These are phyloP conservation scores for Plemyria rubiginata DNA, from an alignment of 2,888 invertebrate species.

Conservation along the genomic window DNA sequence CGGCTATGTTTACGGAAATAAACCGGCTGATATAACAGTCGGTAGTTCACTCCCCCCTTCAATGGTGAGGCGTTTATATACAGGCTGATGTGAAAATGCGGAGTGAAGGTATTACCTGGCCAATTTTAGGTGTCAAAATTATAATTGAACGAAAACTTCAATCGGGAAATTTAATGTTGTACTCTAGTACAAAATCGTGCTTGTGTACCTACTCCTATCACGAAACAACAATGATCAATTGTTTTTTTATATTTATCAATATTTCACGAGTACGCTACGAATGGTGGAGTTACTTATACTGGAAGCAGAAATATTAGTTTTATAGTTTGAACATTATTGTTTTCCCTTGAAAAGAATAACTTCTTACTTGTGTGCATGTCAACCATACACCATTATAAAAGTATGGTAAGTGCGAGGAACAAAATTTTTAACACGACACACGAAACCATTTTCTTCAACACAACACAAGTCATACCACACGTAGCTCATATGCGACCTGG, in stretches of 20 bases:
- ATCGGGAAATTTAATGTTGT: too few relatives aligned
- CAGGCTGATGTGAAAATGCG: slow-evolving; percentile 58
- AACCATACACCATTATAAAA: neutral
- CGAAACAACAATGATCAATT: too few relatives aligned
- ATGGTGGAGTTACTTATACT: too few relatives aligned
- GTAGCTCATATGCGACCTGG: slow-evolving; percentile 42
- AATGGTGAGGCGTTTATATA: slow-evolving; percentile 43
- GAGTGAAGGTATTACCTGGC: slow-evolving; percentile 47
- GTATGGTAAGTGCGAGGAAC: slow-evolving; percentile 3
- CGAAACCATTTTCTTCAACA: neutral
- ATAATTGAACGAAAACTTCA: neutral
- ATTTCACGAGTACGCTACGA: too few relatives aligned
- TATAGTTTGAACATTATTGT: too few relatives aligned
- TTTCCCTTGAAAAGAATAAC: too few relatives aligned
- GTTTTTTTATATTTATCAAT: too few relatives aligned
- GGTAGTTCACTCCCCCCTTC: slow-evolving; percentile 42
- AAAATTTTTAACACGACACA: slow-evolving; percentile 1
- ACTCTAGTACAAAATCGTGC: too few relatives aligned
- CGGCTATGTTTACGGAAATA: slow-evolving; percentile 56
- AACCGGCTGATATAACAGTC: slow-evolving; percentile 55
- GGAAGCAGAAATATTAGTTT: too few relatives aligned
- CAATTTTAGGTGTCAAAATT: slow-evolving; percentile 46
- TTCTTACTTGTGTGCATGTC: too few relatives aligned
- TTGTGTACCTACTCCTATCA: too few relatives aligned
- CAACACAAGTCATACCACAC: slow-evolving; percentile 55